Conservation (phyloP, 1,140 invertebrate species). For the Leptopilina clavipes region DNA sequence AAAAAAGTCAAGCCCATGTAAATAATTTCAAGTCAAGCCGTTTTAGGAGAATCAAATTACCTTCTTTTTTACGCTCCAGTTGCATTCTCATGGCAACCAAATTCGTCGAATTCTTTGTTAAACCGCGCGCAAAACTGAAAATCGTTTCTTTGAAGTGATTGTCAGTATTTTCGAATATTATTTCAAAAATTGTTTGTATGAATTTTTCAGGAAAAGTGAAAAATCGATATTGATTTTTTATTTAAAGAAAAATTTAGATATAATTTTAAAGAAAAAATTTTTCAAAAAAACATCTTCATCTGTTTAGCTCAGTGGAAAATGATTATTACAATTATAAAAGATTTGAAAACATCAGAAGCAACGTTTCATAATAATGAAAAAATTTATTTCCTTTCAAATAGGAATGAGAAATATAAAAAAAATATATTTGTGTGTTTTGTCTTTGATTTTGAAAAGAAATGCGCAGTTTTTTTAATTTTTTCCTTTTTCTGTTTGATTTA, state of each 20-base stretch:
- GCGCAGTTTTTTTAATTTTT: constrained; percentile 50
- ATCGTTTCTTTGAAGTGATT: too few species aligned
- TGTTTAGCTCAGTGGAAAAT: too few species aligned
- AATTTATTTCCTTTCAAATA: not conserved
- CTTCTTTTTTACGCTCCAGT: constrained; percentile 5
- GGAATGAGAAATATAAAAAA: not conserved
- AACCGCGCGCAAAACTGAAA: not conserved
- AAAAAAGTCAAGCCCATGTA: not conserved
- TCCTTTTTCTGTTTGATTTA: constrained; percentile 68
- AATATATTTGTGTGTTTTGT: not conserved
- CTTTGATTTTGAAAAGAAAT: not conserved
- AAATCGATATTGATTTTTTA: not conserved
- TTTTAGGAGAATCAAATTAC: constrained; percentile 28
- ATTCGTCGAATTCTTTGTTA: not conserved
- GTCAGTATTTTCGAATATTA: not conserved
- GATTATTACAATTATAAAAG: too few species aligned
- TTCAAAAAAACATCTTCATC: not conserved
- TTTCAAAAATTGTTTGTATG: too few species aligned
- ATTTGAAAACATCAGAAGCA: constrained; percentile 43
- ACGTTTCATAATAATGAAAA: not conserved
- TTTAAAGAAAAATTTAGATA: not conserved
- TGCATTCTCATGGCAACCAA: not conserved
- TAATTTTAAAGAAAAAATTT: too few species aligned
- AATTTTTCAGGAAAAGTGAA: not conserved
- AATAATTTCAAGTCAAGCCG: not conserved